Evolutionary conservation across 2,888 invertebrate genomes (phyloP), one percentile per base, ranked within the genome.

Genomic region (Theretra japonica): DNA sequence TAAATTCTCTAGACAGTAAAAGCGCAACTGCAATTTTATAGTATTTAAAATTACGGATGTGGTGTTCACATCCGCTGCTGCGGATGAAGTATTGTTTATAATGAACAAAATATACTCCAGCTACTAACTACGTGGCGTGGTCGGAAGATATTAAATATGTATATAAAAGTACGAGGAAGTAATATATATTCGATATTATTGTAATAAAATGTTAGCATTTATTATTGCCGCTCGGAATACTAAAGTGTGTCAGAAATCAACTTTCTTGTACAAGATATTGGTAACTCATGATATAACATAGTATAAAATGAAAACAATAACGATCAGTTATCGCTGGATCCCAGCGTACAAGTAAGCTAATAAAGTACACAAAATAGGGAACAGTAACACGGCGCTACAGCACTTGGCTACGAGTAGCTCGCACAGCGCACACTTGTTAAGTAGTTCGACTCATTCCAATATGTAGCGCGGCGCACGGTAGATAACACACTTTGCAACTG

Each of bases 401-500:
- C 86, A 88, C 86, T 89, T 41, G 41, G 41, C 41, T 41, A 41
- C 41, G 41, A 41, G 41, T 41, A 15, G 15, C 88, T 86, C 88
- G 81, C 82, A 80, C 83, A 82, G 86, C 81, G 86, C 83, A 84
- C 85, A 84, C 83, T 83, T 78, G 82, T 85, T 86, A 87, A 89
- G 87, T 89, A 90, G 83, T 88, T 88, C 84, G 82, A 86, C 86
- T 87, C 84, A 88, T 88, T 88, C 84, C 85, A 77, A 86, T 87
- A 86, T 85, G 83, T 83, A 82, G 82, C 75, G 79, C 80, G 86
- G 84, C 79, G 83, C 83, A 84, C 82, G 77, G 82, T 78, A 85
- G 82, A 85, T 88, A 90, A 90, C 87, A 88, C 86, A 88, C 87
- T 89, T 88, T 87, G 83, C 82, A 80, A 85, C 83, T 85, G 87